These are phyloP conservation scores for Aelia acuminata DNA, from an alignment of 2,888 invertebrate species.

Conservation along the genomic window DNA sequence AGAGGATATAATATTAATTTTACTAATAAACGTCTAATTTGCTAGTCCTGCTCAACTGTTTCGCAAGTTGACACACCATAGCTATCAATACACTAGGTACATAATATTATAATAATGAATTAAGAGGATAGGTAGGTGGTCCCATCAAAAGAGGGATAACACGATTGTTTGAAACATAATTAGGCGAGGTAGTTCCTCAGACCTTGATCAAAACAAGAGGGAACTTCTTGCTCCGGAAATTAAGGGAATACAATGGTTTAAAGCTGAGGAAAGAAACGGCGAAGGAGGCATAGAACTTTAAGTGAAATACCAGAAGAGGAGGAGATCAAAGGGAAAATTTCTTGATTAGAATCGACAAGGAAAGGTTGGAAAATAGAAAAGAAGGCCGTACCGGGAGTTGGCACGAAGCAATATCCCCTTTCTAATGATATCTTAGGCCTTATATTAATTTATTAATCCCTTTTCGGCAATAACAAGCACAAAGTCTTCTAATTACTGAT, in stretches of 20 bases:
- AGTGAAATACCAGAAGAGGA: constrained; percentile 19
- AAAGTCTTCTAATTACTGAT: too few species aligned
- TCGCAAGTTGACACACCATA: too few species aligned
- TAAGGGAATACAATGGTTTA: constrained; percentile 23
- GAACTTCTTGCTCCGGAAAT: neutral
- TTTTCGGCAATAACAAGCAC: neutral
- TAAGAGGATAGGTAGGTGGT: neutral
- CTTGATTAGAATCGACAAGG: constrained; percentile 32
- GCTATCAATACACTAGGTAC: too few species aligned
- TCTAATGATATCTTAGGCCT: neutral
- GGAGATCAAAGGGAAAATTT: constrained; percentile 15
- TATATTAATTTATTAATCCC: neutral
- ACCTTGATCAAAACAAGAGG: neutral
- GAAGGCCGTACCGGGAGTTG: neutral
- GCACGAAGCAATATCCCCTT: neutral
- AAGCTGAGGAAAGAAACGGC: neutral
- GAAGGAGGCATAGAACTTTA: neutral
- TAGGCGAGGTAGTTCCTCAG: neutral
- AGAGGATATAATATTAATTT: too few species aligned
- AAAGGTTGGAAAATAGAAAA: constrained; percentile 10
- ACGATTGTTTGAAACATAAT: constrained; percentile 14
- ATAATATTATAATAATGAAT: too few species aligned
- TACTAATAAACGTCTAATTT: too few species aligned
- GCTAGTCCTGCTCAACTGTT: too few species aligned
- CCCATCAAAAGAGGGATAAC: neutral